Evolutionary conservation across 2,113 vertebrate species (phyloP).

Genomic region (Cottus gobio): DNA sequence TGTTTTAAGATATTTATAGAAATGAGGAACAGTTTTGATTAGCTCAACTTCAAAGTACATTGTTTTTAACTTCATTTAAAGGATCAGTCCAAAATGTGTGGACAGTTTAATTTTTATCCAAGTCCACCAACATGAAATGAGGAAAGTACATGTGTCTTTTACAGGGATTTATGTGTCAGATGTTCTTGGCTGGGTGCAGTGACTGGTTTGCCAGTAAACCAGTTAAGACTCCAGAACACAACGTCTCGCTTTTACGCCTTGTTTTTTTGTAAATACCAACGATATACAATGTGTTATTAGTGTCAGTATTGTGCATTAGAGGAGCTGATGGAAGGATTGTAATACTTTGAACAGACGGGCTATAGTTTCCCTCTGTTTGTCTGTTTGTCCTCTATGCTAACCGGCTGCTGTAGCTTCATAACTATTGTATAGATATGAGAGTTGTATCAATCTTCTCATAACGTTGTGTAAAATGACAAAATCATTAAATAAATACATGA

Average conservation of each 20-base stretch:
- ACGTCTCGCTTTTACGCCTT: background rate
- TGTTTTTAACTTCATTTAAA: background rate
- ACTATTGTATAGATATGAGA: background rate
- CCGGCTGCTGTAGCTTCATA: background rate
- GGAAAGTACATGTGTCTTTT: constrained; percentile 4
- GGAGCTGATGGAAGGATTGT: background rate
- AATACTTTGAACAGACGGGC: background rate
- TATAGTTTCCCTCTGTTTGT: background rate
- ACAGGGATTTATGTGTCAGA: constrained; percentile 27
- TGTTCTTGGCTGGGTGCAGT: constrained; percentile 12
- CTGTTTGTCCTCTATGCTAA: background rate
- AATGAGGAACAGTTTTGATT: background rate
- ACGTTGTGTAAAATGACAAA: background rate
- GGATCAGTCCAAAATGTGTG: background rate
- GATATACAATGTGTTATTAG: background rate
- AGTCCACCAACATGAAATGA: background rate
- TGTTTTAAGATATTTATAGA: background rate
- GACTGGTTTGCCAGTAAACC: constrained; percentile 17
- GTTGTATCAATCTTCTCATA: background rate
- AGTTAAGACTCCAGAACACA: background rate
- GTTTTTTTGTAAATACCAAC: too few relatives aligned
- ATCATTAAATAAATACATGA: background rate
- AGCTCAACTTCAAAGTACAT: background rate
- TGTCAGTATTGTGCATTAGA: background rate
- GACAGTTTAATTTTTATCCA: background rate